Conservation (phyloP, 23 tunicate species). For the Pegea sp. region DNA sequence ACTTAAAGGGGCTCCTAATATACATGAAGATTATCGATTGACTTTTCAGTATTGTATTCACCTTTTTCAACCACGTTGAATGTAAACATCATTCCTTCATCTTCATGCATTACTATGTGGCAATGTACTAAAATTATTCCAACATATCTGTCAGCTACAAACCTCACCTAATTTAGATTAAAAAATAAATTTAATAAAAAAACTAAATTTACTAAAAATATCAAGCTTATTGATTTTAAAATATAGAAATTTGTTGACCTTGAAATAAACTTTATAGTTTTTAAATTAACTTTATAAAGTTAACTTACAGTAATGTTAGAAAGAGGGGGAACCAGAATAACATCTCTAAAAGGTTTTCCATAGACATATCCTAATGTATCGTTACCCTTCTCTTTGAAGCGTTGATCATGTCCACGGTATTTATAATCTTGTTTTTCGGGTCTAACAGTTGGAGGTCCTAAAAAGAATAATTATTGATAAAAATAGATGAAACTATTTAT, state of each 20-base stretch:
- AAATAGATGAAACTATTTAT: not conserved
- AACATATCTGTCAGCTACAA: not conserved
- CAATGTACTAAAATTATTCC: not conserved
- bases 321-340: constrained; percentile 27
- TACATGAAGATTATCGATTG: too few species aligned
- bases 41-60: too few species aligned
- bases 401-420: constrained; percentile 15
- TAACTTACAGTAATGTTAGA: constrained; percentile 35
- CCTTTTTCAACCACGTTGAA: not conserved
- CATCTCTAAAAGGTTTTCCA: constrained; percentile 15
- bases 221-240: too few species aligned
- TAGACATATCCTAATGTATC: constrained; percentile 18
- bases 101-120: not conserved
- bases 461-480: not conserved
- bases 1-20: not conserved
- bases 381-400: constrained; percentile 6
- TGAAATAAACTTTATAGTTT: too few species aligned
- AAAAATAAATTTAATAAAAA: too few species aligned
- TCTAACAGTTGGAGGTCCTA: not conserved
- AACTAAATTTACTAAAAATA: too few species aligned
- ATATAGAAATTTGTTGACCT: too few species aligned
- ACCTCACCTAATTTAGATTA: not conserved
- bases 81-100: not conserved
- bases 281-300: too few species aligned
- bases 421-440: constrained; percentile 2